Evolutionary conservation across 2,113 vertebrate species (phyloP), one percentile per base, ranked within the genome.

Genomic region (Paradisaea rubra): DNA sequence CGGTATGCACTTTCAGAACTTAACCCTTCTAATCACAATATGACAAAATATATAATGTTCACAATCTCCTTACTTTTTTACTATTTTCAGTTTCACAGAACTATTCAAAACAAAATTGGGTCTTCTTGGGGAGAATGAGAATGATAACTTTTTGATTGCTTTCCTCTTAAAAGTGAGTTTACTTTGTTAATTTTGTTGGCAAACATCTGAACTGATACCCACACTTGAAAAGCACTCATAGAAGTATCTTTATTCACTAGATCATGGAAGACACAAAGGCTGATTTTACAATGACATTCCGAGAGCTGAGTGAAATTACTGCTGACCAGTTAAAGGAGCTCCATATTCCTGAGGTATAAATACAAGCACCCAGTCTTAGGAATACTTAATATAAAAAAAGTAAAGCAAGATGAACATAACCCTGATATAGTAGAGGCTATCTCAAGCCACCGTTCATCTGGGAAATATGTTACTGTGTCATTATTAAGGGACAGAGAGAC

Each of bases 281-380:
- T 78, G 98, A 98, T 96, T 99, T 99, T 95, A 98, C 98, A 71
- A 97, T 98, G 98, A 98, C 98, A 28, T 98, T 99, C 98, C 95
- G 97, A 76, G 96, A 98, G 73, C 97, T 98, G 72, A 98, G 98
- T 89, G 98, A 98, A 96, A 96, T 97, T 69, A 97, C 97, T 66
- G 90, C 89, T 35, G 91, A 91, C 64, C 95, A 97, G 61, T 96
- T 99, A 88, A 91, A 95, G 82, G 73, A 89, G 31, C 88, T 93
- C 44, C 80, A 23, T 91, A 94, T 98, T 94, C 88, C 97, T 81
- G 73, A 98, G 98, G 98, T 98, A 97, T 64, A 94, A 71, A 79
- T 80, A 56, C 19, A 68, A 71, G 11, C 12, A 45, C 21, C 13
- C 4, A 42, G 5, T 70, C 88, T 71, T 85, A 61, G 52, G 4